Conservation (phyloP, 2,113 vertebrate genomes). For the Isichthys henryi region DNA sequence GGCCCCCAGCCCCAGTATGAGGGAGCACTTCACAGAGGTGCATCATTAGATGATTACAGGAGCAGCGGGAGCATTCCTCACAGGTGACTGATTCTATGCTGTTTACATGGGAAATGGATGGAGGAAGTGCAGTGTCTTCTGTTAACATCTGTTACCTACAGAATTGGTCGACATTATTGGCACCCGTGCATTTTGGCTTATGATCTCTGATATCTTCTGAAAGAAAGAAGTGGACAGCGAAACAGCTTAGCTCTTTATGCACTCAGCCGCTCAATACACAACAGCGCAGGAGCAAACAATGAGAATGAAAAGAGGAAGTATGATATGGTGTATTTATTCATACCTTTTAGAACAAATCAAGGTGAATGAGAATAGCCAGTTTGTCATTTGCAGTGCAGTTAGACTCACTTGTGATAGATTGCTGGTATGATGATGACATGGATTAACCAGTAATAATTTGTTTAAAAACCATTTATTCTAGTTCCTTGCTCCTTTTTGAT, state of each 20-base stretch:
- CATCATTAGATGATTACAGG: conserved; percentile 38
- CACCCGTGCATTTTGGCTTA: not conserved
- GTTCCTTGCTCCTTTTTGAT: not conserved
- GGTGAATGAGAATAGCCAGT: not conserved
- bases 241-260: not conserved
- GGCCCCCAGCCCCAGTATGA: not conserved
- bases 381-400: not conserved
- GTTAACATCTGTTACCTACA: not conserved
- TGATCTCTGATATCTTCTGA: not conserved
- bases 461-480: not conserved
- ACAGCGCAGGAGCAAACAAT: not conserved
- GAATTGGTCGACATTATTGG: not conserved
- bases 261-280: not conserved
- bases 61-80: conserved; percentile 23
- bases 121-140: not conserved
- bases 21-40: conserved; percentile 17
- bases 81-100: conserved; percentile 28
- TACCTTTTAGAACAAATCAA: not conserved
- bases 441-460: not conserved
- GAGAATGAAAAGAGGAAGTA: not conserved
- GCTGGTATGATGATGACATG: not conserved
- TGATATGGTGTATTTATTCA: not conserved
- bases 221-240: not conserved
- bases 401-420: not conserved
- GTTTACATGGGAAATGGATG: not conserved